Evolutionary conservation across 2,888 invertebrate genomes (phyloP).

Genomic region (Drosophila peninsularis): DNA sequence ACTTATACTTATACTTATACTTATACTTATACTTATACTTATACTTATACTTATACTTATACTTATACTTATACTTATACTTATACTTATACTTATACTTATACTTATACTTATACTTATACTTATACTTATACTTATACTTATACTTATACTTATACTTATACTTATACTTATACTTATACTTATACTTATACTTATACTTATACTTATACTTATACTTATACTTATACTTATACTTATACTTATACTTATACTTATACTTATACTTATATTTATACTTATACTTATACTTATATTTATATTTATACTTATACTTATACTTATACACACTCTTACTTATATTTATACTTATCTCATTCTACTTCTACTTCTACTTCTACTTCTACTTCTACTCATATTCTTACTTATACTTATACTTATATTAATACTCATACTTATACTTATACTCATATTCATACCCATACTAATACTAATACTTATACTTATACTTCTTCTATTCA

Average conservation of each 20-base stretch:
- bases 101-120: slow-evolving; percentile 1
- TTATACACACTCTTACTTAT: background rate
- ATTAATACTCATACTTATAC: background rate
- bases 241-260: slow-evolving; percentile 5
- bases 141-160: slow-evolving; percentile 3
- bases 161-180: slow-evolving; percentile 1
- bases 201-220: background rate
- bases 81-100: slow-evolving; percentile 3
- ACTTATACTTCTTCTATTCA: background rate
- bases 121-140: slow-evolving; percentile 7
- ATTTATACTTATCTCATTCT: background rate
- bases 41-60: slow-evolving; percentile 1
- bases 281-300: background rate
- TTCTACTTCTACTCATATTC: background rate
- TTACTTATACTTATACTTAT: background rate
- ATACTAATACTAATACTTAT: background rate
- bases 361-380: background rate
- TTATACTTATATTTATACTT: background rate
- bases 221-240: background rate
- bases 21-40: background rate
- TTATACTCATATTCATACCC: background rate
- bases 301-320: background rate
- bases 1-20: slow-evolving; percentile 1
- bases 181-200: background rate
- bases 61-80: slow-evolving; percentile 4